Evolutionary conservation across 2,888 invertebrate species (phyloP), one percentile per base, ranked within the genome.

Genomic region (Yponomeuta evonymella): DNA sequence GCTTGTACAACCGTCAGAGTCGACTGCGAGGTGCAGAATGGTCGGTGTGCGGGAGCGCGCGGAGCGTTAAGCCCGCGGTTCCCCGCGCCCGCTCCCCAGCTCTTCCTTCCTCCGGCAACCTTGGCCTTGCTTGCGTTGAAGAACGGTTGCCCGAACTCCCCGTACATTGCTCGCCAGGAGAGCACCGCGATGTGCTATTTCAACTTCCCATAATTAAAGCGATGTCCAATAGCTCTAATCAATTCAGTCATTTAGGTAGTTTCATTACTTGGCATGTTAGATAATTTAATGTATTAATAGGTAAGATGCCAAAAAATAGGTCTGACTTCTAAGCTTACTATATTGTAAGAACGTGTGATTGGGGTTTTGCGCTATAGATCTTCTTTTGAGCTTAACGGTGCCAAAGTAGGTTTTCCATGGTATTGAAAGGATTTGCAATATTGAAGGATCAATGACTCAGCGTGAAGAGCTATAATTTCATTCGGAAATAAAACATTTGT

Each of bases 1-100:
- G 85, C 90, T 90, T 85, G 89, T 81, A 92, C 92, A 90, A 92
- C 92, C 91, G 91, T 91, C 84, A 88, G 85, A 90, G 89, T 88
- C 91, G 89, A 91, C 92, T 92, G 91, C 92, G 88, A 90, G 90
- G 91, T 90, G 92, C 87, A 91, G 92, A 93, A 92, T 93, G 92
- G 85, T 86, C 84, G 81, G 83, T 81, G 83, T 81, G 86, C 83
- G 87, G 88, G 87, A 87, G 85, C 85, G 90, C 89, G 89, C 89
- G 81, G 86, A 86, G 82, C 90, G 89, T 89, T 89, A 88, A 88
- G 90, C 89, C 86, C 84, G 85, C 82, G 81, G 73, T 83, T 77
- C 86, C 88, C 90, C 89, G 86, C 89, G 81, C 88, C 89, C 89
- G 82, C 83, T 30, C 70, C 70, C 51, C 82, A 76, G 82, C 88